Evolutionary conservation across 1,140 invertebrate species (phyloP), one percentile per base, ranked within the genome.

Genomic region (Daktulosphaira vitifoliae): DNA sequence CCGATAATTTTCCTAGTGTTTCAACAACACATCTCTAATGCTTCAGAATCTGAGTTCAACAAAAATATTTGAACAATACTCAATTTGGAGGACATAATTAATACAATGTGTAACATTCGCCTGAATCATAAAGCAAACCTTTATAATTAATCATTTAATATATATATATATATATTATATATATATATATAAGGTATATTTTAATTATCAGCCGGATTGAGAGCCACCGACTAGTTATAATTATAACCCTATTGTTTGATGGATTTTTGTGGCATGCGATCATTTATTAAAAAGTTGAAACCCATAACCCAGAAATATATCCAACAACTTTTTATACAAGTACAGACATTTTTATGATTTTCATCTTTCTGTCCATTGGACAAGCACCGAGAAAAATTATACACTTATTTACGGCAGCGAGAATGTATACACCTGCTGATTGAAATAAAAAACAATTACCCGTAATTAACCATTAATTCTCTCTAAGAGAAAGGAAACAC

Each of bases 201-300:
- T n/a, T n/a, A n/a, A n/a, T n/a, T n/a, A 20, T 3, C 11, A 16
- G 38, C 29, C 11, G 29, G 29, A 11, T 33, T 11, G 29, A 6
- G n/a, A 26, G 3, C n/a, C n/a, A 44, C n/a, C 37, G 38, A 26
- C 39, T n/a, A 9, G 39, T 44, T 59, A 42, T 59, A 59, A 59
- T 59, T 59, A 44, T 22, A n/a, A 13, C 54, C 42, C 42, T 59
- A 59, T 59, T 59, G 54, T 59, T 59, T 26, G 16, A 15, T 9
- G 13, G 37, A 8, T 22, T 22, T 59, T 15, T 9, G 39, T 48
- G 25, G 46, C 56, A 29, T 46, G 42, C 56, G 56, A 39, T 62
- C 56, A 62, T 62, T 62, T 39, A 46, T 62, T 62, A 62, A 62
- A 62, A 62, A 62, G 56, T 62, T 62, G 29, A 46, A 20, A 33